Conservation (phyloP, 2,888 invertebrate genomes). For the Cylloceria caligata region DNA sequence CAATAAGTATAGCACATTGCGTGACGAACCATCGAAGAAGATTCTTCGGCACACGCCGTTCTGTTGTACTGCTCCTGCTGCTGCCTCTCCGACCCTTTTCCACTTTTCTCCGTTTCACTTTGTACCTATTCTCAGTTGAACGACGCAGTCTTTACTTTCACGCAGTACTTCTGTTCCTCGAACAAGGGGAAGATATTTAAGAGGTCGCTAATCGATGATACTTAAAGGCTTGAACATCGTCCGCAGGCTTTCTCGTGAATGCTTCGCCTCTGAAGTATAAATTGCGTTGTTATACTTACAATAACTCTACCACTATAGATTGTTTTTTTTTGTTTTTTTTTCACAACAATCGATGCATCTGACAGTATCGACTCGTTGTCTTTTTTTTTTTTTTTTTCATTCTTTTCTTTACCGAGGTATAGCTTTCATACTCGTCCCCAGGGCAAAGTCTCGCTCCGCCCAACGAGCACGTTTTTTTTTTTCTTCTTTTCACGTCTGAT, state of each 20-base stretch:
- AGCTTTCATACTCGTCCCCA: conserved; percentile 13
- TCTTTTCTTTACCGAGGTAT: conserved; percentile 17
- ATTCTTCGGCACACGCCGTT: conserved; percentile 62
- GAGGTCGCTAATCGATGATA: conserved; percentile 80
- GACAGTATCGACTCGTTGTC: conserved; percentile 1
- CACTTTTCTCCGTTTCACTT: conserved; percentile 69
- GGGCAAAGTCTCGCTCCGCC: conserved; percentile 7
- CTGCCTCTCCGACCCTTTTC: conserved; percentile 58
- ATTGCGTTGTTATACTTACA: background rate
- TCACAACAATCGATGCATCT: background rate
- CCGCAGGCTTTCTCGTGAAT: background rate
- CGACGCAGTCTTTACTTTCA: background rate
- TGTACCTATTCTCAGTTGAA: conserved; percentile 37
- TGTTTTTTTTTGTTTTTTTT: background rate
- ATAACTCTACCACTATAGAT: conserved; percentile 6
- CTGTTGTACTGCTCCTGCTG: conserved; percentile 32
- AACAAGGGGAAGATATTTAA: conserved; percentile 65
- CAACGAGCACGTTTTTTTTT: conserved; percentile 5
- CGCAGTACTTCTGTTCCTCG: background rate
- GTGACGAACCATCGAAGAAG: conserved; percentile 55
- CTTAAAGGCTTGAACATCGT: conserved; percentile 69
- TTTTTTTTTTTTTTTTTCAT: conserved; percentile 9
- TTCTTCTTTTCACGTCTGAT: conserved; percentile 75
- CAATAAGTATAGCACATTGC: conserved; percentile 38
- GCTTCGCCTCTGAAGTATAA: background rate